Base-by-base conservation (phyloP, 2,113 vertebrate genomes). In the Leptodactylus fuscus region DNA sequence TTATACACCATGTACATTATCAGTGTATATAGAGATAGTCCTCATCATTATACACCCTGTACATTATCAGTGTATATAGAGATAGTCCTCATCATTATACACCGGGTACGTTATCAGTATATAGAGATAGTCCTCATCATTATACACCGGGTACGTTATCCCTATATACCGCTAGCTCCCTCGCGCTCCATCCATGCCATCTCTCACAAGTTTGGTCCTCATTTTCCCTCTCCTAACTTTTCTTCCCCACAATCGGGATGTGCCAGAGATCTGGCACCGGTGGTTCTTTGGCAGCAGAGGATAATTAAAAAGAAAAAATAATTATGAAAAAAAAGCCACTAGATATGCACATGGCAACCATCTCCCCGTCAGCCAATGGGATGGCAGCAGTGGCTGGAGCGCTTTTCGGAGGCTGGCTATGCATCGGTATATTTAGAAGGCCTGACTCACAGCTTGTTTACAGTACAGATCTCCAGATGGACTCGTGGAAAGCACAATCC, bases 361-460 rank as follows among this genome's bases (percentile, higher is more conserved):
- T 24, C 84, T 81, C 10, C 6, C 10, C 4, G 8, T 9, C 84
- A 86, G 51, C 84, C 84, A 86, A 86, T 86, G 13, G 77, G 84
- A 49, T 71, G 67, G 18, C 65, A 20, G 77, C 65, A 53, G 62
- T 81, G 84, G 76, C 77, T 86, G 84, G 84, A 86, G 48, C 34
- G 77, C 36, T n/a, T 86, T 86, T 81, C 22, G 62, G 84, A 80
- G 77, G 77, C 74, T 70, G 76, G 62, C 60, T 48, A 69, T 78
- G 76, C 46, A 24, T 80, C 27, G 84, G 84, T 86, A 86, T 86
- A 86, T 86, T 86, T 86, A 86, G 84, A 80, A 86, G 84, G 84
- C 84, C 84, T 86, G 84, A 86, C 77, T 86, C 84, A 86, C 84
- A 86, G 84, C 84, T 86, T 86, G 84, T 86, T 86, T 86, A 86